Percentiles rank a stretch among this genome's conserved stretches.
Conservation (phyloP, 2,797 vertebrate species). For the Micropoecilia bifurca region DNA sequence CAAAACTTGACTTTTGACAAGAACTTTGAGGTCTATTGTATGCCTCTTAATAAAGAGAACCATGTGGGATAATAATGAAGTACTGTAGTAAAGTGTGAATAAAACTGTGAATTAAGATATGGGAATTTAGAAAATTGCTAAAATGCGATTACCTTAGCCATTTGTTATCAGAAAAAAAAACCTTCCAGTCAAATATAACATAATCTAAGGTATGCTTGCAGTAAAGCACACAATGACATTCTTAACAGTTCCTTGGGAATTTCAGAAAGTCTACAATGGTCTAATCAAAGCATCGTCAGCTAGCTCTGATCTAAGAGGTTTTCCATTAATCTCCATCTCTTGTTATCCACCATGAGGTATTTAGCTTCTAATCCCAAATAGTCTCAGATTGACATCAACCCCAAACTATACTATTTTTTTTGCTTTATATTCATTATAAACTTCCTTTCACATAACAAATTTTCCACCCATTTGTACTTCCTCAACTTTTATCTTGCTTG, state of each 20-base stretch:
- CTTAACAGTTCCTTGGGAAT: slow-evolving; percentile 17
- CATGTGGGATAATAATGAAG: background rate
- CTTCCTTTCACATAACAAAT: background rate
- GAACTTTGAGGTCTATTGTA: background rate
- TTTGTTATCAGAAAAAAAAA: slow-evolving; percentile 18
- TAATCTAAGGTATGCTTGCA: background rate
- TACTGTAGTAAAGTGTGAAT: background rate
- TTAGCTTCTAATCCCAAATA: slow-evolving; percentile 40
- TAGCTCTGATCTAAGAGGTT: slow-evolving; percentile 47
- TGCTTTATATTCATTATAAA: slow-evolving; percentile 19
- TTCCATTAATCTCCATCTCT: slow-evolving; percentile 57
- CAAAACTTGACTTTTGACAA: background rate
- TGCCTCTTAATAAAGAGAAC: slow-evolving; percentile 14
- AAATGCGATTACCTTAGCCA: slow-evolving; percentile 7
- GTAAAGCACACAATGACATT: slow-evolving; percentile 11
- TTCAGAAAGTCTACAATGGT: background rate
- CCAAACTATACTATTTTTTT: slow-evolving; percentile 11
- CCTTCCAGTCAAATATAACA: background rate
- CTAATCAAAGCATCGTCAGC: slow-evolving; percentile 19
- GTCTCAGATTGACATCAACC: slow-evolving; percentile 22
- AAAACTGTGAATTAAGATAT: slow-evolving; percentile 27
- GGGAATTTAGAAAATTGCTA: slow-evolving; percentile 2
- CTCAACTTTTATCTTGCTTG: slow-evolving; percentile 7
- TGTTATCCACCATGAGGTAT: slow-evolving; percentile 35
- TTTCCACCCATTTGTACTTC: slow-evolving; percentile 2